These are phyloP conservation scores for Pristionchus mayeri DNA, from an alignment of 2,888 invertebrate genomes.

Conservation along the genomic window DNA sequence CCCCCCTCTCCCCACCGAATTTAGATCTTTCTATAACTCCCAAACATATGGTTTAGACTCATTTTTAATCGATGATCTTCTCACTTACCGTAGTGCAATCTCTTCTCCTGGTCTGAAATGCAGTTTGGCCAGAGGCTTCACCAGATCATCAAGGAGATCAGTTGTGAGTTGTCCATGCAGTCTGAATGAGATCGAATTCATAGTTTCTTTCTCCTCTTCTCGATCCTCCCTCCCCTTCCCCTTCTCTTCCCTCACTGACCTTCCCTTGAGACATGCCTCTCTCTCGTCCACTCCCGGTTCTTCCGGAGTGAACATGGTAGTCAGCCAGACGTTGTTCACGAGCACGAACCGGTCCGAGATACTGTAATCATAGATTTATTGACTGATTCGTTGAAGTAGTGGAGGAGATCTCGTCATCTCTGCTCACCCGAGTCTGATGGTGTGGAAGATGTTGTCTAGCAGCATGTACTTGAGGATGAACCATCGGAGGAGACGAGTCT, in stretches of 20 bases:
- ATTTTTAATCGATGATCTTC: too few relatives aligned
- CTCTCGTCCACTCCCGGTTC: background rate
- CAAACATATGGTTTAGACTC: too few relatives aligned
- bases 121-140: slow-evolving; percentile 33
- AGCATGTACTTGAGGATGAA: slow-evolving; percentile 70
- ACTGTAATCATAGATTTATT: background rate
- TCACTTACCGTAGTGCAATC: slow-evolving; percentile 44
- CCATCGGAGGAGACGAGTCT: slow-evolving; percentile 67
- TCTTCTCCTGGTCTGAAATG: slow-evolving; percentile 35
- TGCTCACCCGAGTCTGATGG: slow-evolving; percentile 64
- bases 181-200: background rate
- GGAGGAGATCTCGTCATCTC: background rate
- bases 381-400: background rate
- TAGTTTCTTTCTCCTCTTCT: too few relatives aligned
- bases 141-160: slow-evolving; percentile 26
- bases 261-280: background rate
- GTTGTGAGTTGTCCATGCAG: slow-evolving; percentile 1
- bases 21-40: too few relatives aligned
- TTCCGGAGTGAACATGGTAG: background rate
- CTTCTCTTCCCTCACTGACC: background rate
- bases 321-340: slow-evolving; percentile 39
- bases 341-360: slow-evolving; percentile 23
- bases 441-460: slow-evolving; percentile 73
- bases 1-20: too few relatives aligned
- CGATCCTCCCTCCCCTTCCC: too few relatives aligned